These are phyloP conservation scores for Melitaea athalia DNA, from an alignment of 2,888 invertebrate genomes.

Conservation along the genomic window DNA sequence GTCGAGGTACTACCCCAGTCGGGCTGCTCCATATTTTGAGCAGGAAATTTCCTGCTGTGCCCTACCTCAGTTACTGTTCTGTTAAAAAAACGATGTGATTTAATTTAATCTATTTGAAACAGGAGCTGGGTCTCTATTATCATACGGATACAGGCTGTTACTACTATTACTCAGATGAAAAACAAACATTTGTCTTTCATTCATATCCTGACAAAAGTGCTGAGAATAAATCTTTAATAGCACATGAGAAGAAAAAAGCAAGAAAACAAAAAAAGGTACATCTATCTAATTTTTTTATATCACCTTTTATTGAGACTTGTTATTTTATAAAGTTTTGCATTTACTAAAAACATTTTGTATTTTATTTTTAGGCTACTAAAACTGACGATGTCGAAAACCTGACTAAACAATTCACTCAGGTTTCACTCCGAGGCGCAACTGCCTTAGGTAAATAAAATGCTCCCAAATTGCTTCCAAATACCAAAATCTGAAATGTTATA, in stretches of 20 bases:
- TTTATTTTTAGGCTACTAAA: constrained; percentile 59
- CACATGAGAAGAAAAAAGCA: constrained; percentile 64
- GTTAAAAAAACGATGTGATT: not conserved
- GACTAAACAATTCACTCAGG: constrained; percentile 77
- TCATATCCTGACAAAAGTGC: constrained; percentile 85
- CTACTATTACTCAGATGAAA: constrained; percentile 90
- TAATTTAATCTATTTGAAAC: constrained; percentile 21
- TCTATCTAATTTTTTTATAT: not conserved
- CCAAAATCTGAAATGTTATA: constrained; percentile 70
- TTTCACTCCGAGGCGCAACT: constrained; percentile 73
- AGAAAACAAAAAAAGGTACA: constrained; percentile 64
- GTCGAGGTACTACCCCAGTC: too few species aligned
- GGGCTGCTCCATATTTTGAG: too few species aligned
- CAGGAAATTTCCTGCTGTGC: too few species aligned
- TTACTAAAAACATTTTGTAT: not conserved
- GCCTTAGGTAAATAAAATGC: constrained; percentile 79
- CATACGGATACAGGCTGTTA: constrained; percentile 93
- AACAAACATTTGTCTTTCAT: constrained; percentile 89
- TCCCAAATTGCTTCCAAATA: constrained; percentile 62
- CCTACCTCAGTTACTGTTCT: too few species aligned
- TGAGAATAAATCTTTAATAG: constrained; percentile 52
- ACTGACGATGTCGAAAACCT: constrained; percentile 71
- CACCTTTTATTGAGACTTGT: not conserved
- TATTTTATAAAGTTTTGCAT: too few species aligned
- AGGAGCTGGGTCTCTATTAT: constrained; percentile 94